These are phyloP conservation scores for Spongia lamella DNA, from an alignment of 37 sponge, comb jelly and placozoan genomes.

Conservation along the genomic window DNA sequence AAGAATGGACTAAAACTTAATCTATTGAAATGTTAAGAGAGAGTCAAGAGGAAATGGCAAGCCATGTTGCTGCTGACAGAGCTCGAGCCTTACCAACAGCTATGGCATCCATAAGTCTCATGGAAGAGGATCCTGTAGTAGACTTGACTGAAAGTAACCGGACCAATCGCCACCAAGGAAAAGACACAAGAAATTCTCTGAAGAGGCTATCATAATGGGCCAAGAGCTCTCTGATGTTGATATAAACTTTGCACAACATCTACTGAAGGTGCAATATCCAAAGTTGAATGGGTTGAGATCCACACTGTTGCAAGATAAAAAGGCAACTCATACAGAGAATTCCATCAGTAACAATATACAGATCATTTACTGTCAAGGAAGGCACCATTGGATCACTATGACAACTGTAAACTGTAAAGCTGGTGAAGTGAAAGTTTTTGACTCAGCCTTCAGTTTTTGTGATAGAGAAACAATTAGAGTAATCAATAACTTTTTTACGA, in stretches of 20 bases:
- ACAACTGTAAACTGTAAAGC: conserved; percentile 16
- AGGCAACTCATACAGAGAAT: no score
- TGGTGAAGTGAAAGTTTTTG: conserved; percentile 43
- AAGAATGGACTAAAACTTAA: conserved; percentile 27
- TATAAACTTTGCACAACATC: conserved; percentile 26
- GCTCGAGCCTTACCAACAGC: no score
- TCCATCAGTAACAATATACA: no score
- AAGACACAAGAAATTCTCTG: not conserved
- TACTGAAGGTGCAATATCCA: conserved; percentile 25
- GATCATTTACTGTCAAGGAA: conserved; percentile 17
- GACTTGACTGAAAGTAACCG: not conserved
- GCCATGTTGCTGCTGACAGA: no score
- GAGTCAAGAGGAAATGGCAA: no score
- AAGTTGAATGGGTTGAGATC: not conserved
- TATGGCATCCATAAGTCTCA: no score
- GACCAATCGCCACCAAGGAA: not conserved
- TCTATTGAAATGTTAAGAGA: not conserved
- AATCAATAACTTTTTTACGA: conserved; percentile 20
- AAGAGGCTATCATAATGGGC: not conserved
- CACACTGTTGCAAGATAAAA: conserved; percentile 9
- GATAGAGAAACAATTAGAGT: conserved; percentile 12
- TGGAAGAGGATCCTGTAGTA: no score
- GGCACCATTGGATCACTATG: conserved; percentile 40
- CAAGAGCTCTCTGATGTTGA: conserved; percentile 21
- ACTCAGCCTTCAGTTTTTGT: conserved; percentile 21